Evolutionary conservation across 2,797 vertebrate genomes (phyloP), one percentile per base, ranked within the genome.

Genomic region (Pseudomugil tenellus): DNA sequence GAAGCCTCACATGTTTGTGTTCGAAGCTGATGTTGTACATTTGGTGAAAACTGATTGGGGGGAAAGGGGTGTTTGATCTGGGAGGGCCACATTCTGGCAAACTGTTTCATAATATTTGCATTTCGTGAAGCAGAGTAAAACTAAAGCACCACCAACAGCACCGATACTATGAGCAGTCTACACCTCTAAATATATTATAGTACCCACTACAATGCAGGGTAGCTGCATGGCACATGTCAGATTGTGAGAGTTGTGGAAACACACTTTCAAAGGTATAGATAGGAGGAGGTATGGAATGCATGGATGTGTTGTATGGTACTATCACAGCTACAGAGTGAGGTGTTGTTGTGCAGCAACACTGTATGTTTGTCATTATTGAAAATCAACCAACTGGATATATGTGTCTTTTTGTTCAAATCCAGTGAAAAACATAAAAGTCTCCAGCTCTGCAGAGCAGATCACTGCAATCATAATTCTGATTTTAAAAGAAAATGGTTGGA

Each of bases 211-310:
- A 56, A 59, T 31, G 9, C 29, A 63, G 52, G 57, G 64, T 65
- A 26, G 57, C 12, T 35, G 43, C 43, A 57, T 67, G 57, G 68
- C 70, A n/a, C 58, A 63, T 4, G 39, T 67, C 76, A 53, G 57
- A 52, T 62, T 58, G 23, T 43, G 26, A 48, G 46, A 49, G 2
- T 74, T 72, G 84, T 79, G 70, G 84, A 79, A 78, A 65, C 64
- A 66, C 60, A 79, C 62, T 56, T 76, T 66, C 23, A 63, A 66
- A 79, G 39, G 72, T 83, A 70, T 43, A 70, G 52, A 63, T 63
- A 76, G 46, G 67, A 69, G 51, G 41, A 61, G 41, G 64, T 9
- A 34, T 63, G 55, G 71, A 78, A 58, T 68, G 23, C 4, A 67
- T 58, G 54, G 49, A 74, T 63, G 32, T 13, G 3, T 56, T 9